Base-by-base conservation (phyloP, 2,113 vertebrate species). In the Odontophorus gujanensis region DNA sequence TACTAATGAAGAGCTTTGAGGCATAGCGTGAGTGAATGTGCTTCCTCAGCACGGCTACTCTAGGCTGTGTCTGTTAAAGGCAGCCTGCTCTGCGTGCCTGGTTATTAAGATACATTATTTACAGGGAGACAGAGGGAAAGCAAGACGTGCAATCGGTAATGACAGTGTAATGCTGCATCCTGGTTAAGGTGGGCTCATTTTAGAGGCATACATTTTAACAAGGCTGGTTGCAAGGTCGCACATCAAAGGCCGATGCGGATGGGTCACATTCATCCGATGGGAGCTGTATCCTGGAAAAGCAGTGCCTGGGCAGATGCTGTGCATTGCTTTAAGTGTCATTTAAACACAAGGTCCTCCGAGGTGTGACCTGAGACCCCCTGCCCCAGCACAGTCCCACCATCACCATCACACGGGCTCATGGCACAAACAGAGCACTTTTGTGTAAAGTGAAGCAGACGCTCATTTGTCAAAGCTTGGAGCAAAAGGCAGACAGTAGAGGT, bases 1-100 rank as follows among this genome's bases (percentile, higher is more conserved):
- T 13, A 26, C 55, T 89, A 77, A 91, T 74, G 87, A 92, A 66
- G 61, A 36, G 87, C 65, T 92, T 26, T 66, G 81, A 91, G 81
- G 90, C 84, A 58, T 6, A 69, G 73, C 59, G 62, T 81, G 68
- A 78, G 77, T 0, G 3, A 34, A 24, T 3, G 63, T 0, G 1
- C 25, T 76, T 79, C 92, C 94, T 79, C 74, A 77, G 89, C 92
- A 78, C 4, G 1, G 34, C 45, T 48, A 28, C 65, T 18, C 38
- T 1, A 4, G 13, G 78, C 21, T 0, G 5, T 12, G 78, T 10
- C 79, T 87, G 50, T 6, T 17, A 38, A 48, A 81, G 85, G 85
- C 20, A 73, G 59, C 55, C 45, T 36, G 57, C 10, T 76, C 80
- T 72, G 58, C 13, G 0, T 32, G 80, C 73, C 61, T 26, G 7